Evolutionary conservation across 2,888 invertebrate species (phyloP).

Genomic region (Watsonalla binaria): DNA sequence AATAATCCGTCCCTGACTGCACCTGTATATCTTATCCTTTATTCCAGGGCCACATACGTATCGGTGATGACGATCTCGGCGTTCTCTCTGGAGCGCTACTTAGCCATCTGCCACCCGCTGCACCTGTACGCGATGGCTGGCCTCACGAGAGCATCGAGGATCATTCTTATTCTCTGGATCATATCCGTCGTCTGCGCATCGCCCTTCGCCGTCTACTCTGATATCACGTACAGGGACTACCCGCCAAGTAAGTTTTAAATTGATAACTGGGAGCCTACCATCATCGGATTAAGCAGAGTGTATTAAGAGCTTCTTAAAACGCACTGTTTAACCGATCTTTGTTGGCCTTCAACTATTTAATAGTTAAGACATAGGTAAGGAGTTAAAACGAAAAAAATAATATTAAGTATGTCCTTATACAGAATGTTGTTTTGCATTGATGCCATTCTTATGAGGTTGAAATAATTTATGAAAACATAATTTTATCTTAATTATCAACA

Average conservation of each 20-base stretch:
- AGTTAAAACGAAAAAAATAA: too few relatives aligned
- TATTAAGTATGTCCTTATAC: too few relatives aligned
- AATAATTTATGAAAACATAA: too few relatives aligned
- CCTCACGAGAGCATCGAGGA: conserved; percentile 84
- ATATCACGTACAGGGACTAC: conserved; percentile 85
- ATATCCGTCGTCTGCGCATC: conserved; percentile 86
- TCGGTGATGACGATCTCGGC: conserved; percentile 94
- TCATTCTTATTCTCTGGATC: conserved; percentile 88
- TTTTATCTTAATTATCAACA: too few relatives aligned
- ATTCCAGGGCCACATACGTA: conserved; percentile 89
- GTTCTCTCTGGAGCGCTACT: conserved; percentile 92
- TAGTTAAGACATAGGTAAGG: not conserved
- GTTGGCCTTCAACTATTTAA: not conserved
- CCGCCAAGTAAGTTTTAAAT: conserved; percentile 79
- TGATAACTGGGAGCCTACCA: not conserved
- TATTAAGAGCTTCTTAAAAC: too few relatives aligned
- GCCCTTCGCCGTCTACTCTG: conserved; percentile 86
- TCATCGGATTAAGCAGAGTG: too few relatives aligned
- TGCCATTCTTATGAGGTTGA: too few relatives aligned
- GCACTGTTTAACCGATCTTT: too few relatives aligned
- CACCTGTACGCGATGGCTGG: conserved; percentile 90
- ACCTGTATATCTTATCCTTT: too few relatives aligned
- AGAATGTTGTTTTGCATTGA: too few relatives aligned
- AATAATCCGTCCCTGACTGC: too few relatives aligned
- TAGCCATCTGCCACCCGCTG: conserved; percentile 92